phyloP scores from a whole-genome alignment of 1,140 invertebrate genomes.

The Lepidurus arcticus region DNA sequence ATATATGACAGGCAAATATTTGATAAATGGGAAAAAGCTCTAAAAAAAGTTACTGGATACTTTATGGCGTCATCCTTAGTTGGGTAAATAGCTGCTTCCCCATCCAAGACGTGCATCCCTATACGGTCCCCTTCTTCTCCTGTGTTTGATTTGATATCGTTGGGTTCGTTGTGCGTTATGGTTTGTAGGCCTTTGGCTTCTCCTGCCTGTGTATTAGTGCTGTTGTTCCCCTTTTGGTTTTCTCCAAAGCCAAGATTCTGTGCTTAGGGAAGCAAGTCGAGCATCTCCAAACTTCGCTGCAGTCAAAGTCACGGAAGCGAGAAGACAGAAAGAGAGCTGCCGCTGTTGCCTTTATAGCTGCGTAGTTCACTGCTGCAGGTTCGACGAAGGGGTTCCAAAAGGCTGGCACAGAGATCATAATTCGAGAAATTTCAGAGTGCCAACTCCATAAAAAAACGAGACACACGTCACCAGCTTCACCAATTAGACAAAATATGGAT shows the following conservation, averaged over 20 bases:
- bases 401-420: neutral
- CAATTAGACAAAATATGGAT: conserved; percentile 11
- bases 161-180: neutral
- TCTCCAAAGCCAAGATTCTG: neutral
- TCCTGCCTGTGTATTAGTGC: neutral
- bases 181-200: neutral
- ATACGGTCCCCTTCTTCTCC: neutral
- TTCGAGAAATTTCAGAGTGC: neutral
- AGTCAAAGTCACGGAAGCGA: conserved; percentile 5
- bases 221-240: conserved; percentile 6
- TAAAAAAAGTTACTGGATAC: too few species aligned
- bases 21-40: too few species aligned
- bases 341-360: conserved; percentile 4
- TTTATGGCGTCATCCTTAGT: too few species aligned
- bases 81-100: too few species aligned
- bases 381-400: neutral
- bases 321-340: neutral
- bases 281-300: conserved; percentile 16
- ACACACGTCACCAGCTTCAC: conserved; percentile 3
- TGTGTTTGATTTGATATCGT: neutral
- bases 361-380: neutral
- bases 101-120: neutral
- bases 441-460: neutral
- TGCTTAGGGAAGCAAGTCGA: conserved; percentile 15
- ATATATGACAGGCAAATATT: too few species aligned